Evolutionary conservation across 2,888 invertebrate genomes (phyloP), one percentile per base, ranked within the genome.

Genomic region (Uloborus plumipes): DNA sequence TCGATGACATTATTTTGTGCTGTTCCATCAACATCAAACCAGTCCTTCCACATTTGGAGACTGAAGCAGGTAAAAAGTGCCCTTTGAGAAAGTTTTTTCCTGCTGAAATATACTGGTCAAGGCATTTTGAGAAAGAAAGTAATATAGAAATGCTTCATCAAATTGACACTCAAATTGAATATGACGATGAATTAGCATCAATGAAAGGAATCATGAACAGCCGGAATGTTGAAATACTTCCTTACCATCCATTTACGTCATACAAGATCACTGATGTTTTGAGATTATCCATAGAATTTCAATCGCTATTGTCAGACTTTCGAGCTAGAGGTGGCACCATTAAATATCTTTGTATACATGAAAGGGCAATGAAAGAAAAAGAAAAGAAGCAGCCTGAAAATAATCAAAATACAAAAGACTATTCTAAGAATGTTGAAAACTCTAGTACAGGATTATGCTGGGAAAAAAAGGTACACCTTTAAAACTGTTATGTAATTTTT

Each of bases 1-100:
- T 95, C 13, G 93, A 93, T 85, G 94, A 93, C 74, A 92, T 93
- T 0, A 91, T 94, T 31, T 74, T 96, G 2, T 95, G 95, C 0
- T 92, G 95, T 84, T 98, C 98, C 0, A 98, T 98, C 0, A 95
- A 94, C 88, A 91, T 97, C 15, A 92, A 93, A 78, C 94, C 95
- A 87, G 92, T 94, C 0, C 91, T 96, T 75, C 98, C 99, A 0
- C 96, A 94, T 90, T 89, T 97, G 85, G 96, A 96, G 90, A 94
- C 96, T 0, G 95, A 95, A 88, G 91, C 91, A 15, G 97, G 96
- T 0, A 91, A 93, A 61, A 93, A 93, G 86, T 96, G 95, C 87
- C 90, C 91, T 50, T 89, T 95, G 69, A 91, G 95, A 20, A 90
- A 90, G 67, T 94, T 92, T 88, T 95, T 95, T 86, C 93, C 94